These are phyloP conservation scores for Piprites chloris DNA, from an alignment of 2,113 vertebrate species.

Conservation along the genomic window DNA sequence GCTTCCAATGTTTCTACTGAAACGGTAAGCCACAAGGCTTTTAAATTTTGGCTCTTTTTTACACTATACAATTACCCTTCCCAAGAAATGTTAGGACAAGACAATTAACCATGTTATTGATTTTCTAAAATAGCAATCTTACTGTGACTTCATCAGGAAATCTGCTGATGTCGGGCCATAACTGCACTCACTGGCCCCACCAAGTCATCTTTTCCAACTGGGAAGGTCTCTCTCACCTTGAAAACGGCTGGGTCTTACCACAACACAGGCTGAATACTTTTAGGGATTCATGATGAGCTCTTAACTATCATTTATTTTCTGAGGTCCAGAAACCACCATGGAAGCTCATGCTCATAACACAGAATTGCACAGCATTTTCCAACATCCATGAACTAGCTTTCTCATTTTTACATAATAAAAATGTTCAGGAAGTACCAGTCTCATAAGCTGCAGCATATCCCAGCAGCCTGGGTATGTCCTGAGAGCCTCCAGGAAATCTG, in stretches of 20 bases:
- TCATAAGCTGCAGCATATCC: neutral
- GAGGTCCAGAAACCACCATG: neutral
- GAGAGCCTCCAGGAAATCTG: neutral
- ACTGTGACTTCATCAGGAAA: conserved; percentile 43
- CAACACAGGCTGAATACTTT: neutral
- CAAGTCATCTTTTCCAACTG: neutral
- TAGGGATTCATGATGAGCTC: neutral
- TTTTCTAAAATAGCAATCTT: conserved; percentile 44
- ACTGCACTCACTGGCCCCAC: conserved; percentile 2
- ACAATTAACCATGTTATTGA: conserved; percentile 56
- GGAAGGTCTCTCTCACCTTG: conserved; percentile 47
- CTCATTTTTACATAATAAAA: neutral
- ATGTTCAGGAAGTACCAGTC: neutral
- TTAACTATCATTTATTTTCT: neutral
- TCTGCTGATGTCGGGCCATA: conserved; percentile 19
- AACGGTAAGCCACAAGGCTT: conserved; percentile 16
- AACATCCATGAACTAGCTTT: accelerated
- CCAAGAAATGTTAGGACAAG: conserved; percentile 43
- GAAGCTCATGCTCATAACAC: neutral
- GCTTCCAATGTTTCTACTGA: neutral
- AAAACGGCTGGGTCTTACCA: neutral
- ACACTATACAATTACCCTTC: conserved; percentile 20
- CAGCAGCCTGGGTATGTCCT: neutral
- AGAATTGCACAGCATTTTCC: neutral
- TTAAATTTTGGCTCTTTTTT: conserved; percentile 53